A percentile compares a stretch with the other conserved stretches of the same genome.
Conservation (phyloP, 1,140 invertebrate species). For the Venustaconcha ellipsiformis region DNA sequence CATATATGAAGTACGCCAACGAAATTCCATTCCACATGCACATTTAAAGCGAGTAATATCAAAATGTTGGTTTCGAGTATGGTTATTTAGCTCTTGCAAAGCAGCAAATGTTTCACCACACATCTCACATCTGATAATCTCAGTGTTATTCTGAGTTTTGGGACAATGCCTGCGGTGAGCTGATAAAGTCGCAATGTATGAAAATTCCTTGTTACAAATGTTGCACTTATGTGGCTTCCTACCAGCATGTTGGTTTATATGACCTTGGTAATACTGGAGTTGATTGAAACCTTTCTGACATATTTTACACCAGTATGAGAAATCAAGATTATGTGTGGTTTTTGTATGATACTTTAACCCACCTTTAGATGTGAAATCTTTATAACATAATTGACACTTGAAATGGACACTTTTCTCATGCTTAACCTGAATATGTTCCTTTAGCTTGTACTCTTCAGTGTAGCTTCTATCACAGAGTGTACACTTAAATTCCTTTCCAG, state of each 20-base stretch:
- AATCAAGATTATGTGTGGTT: constrained; percentile 18
- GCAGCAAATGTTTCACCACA: constrained; percentile 17
- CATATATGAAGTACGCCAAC: constrained; percentile 11
- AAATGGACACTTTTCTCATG: constrained; percentile 29
- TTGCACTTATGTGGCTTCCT: constrained; percentile 23
- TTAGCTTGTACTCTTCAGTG: constrained; percentile 27
- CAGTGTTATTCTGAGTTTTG: neutral
- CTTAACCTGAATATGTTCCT: constrained; percentile 22
- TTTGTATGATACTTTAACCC: constrained; percentile 23
- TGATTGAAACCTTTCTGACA: constrained; percentile 25
- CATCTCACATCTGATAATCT: constrained; percentile 17
- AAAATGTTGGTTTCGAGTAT: constrained; percentile 13
- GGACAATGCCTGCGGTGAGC: constrained; percentile 17
- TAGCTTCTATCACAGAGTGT: constrained; percentile 21
- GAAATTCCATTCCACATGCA: constrained; percentile 19
- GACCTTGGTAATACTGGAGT: constrained; percentile 14
- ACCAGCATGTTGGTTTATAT: constrained; percentile 21
- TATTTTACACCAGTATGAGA: constrained; percentile 16
- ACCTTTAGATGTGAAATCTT: constrained; percentile 28
- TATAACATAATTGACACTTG: constrained; percentile 19
- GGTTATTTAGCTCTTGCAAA: constrained; percentile 16
- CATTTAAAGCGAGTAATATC: constrained; percentile 20
- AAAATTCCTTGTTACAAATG: constrained; percentile 21
- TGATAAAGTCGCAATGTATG: constrained; percentile 14
- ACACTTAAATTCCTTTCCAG: constrained; percentile 20